Evolutionary conservation across 1,140 invertebrate genomes (phyloP).

Genomic region (Campoletis sonorensis): DNA sequence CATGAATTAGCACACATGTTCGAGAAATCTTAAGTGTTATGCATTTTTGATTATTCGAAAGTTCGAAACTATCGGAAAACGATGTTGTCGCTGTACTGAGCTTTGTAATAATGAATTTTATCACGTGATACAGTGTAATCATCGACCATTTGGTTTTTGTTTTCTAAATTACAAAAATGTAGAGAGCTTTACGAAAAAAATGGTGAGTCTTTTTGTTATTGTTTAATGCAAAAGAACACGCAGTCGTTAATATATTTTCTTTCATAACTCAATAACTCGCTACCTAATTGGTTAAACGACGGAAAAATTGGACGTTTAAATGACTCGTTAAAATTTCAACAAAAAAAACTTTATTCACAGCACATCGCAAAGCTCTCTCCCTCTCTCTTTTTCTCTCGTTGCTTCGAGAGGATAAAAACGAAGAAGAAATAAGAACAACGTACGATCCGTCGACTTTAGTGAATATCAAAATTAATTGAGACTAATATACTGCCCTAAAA

Average conservation of each 20-base stretch:
- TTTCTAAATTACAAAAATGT: background rate
- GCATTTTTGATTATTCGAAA: background rate
- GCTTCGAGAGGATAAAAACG: background rate
- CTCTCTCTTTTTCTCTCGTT: background rate
- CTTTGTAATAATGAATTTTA: background rate
- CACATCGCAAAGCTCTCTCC: background rate
- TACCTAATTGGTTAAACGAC: background rate
- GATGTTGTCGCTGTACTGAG: background rate
- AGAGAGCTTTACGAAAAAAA: background rate
- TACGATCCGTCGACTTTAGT: background rate
- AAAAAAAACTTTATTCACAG: background rate
- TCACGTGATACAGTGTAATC: background rate
- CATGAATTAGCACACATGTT: background rate
- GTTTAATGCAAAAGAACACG: background rate
- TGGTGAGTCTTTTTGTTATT: background rate
- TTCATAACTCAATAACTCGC: background rate
- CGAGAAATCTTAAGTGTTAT: background rate
- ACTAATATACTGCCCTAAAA: conserved; percentile 40
- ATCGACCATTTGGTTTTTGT: background rate
- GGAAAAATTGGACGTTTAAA: background rate
- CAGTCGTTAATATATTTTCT: background rate
- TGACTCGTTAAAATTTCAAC: background rate
- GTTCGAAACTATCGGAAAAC: background rate
- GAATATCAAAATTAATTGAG: conserved; percentile 39
- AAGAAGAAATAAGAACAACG: conserved; percentile 13